Evolutionary conservation across 1,140 invertebrate species (phyloP).

Genomic region (Drosophila serrata): DNA sequence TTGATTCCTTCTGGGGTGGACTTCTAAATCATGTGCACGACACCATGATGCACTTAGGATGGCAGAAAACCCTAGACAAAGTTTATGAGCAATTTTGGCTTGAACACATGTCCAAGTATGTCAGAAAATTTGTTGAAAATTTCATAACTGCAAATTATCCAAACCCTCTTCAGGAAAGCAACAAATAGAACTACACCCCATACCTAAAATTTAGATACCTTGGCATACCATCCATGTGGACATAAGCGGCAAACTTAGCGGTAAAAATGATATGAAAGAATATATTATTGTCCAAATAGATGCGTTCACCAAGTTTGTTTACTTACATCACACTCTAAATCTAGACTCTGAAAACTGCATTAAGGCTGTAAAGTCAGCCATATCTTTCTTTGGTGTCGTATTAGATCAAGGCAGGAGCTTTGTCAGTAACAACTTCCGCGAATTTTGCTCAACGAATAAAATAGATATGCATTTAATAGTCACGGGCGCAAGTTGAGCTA

Average conservation of each 20-base stretch:
- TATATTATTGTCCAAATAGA: slow-evolving; percentile 21
- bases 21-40: not conserved
- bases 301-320: slow-evolving; percentile 13
- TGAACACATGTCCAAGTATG: not conserved
- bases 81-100: not conserved
- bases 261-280: slow-evolving; percentile 11
- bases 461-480: not conserved
- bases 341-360: slow-evolving; percentile 4
- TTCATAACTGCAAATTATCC: not conserved
- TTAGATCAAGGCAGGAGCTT: not conserved
- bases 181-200: slow-evolving; percentile 7
- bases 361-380: slow-evolving; percentile 1
- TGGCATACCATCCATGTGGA: slow-evolving; percentile 5
- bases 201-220: not conserved
- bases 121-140: slow-evolving; percentile 5
- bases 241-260: slow-evolving; percentile 12
- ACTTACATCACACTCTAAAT: slow-evolving; percentile 11
- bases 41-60: not conserved
- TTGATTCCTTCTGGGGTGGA: too few species aligned
- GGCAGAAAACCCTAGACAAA: not conserved
- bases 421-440: not conserved
- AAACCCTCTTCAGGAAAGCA: not conserved
- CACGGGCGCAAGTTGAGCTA: not conserved
- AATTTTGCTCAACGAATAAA: not conserved
- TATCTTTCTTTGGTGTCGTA: slow-evolving; percentile 8